phyloP scores from a whole-genome alignment of 2,888 invertebrate genomes.

The Pyrrhia umbra region DNA sequence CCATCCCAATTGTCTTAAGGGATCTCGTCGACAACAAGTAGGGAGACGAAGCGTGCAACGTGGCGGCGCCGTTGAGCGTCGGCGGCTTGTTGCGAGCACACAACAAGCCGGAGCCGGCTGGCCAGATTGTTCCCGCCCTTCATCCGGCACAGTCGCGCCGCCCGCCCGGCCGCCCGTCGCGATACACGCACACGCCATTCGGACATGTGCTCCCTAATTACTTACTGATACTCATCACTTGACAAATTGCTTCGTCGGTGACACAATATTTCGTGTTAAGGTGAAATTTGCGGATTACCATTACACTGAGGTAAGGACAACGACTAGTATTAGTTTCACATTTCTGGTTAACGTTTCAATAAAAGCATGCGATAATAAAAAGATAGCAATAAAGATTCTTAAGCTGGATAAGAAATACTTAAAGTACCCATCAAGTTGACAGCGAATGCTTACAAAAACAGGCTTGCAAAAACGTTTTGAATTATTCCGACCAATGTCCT shows the following conservation, averaged over 20 bases:
- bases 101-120: conserved; percentile 54
- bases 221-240: conserved; percentile 59
- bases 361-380: conserved; percentile 71
- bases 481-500: background rate
- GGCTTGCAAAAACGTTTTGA: conserved; percentile 11
- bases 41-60: conserved; percentile 35
- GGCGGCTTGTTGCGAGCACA: conserved; percentile 29
- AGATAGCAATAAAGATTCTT: conserved; percentile 73
- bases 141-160: conserved; percentile 71
- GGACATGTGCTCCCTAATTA: conserved; percentile 67
- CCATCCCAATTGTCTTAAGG: conserved; percentile 22
- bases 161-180: conserved; percentile 61
- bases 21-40: conserved; percentile 4
- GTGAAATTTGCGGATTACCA: conserved; percentile 63
- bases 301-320: conserved; percentile 67
- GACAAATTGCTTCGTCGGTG: conserved; percentile 65
- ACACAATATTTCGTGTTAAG: conserved; percentile 61
- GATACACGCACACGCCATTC: conserved; percentile 55
- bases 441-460: conserved; percentile 9
- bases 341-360: conserved; percentile 67
- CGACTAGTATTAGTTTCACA: conserved; percentile 60
- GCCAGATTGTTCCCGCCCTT: conserved; percentile 75
- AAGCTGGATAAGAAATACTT: conserved; percentile 58
- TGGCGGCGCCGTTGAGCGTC: conserved; percentile 50
- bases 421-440: conserved; percentile 38